phyloP scores from a whole-genome alignment of 2,113 vertebrate species.

The Microcebus griseorufus region DNA sequence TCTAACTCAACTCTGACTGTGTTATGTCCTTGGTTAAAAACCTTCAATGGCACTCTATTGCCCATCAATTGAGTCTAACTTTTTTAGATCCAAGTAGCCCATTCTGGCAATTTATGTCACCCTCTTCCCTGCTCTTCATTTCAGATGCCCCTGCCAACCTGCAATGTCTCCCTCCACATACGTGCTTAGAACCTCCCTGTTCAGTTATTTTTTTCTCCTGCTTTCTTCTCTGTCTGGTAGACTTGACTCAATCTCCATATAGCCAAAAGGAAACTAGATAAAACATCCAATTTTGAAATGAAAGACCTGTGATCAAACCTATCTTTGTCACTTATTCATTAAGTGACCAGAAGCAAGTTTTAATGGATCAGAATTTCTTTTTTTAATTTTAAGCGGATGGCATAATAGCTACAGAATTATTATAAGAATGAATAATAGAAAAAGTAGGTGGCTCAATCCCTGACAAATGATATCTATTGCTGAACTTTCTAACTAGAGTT shows the following conservation, averaged over 20 bases:
- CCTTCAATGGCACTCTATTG: neutral
- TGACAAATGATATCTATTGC: neutral
- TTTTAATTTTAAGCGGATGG: neutral
- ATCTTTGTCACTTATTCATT: neutral
- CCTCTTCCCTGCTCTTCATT: neutral
- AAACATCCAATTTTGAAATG: neutral
- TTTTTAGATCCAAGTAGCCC: neutral
- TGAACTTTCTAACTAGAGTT: neutral
- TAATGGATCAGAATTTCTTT: neutral
- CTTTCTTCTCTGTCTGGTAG: neutral
- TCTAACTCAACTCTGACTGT: neutral
- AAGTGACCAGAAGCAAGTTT: neutral
- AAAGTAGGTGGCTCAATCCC: neutral
- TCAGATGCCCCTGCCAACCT: neutral
- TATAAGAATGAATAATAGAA: neutral
- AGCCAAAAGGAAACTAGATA: neutral
- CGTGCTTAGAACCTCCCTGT: fast-evolving
- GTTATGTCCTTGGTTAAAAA: neutral
- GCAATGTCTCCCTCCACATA: fast-evolving
- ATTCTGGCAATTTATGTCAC: neutral
- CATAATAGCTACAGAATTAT: neutral
- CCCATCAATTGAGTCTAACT: neutral
- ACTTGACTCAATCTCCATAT: neutral
- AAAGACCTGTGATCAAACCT: neutral
- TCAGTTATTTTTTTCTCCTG: neutral